phyloP scores from a whole-genome alignment of 2,888 invertebrate species.

The Fissipunctia ypsillon region DNA sequence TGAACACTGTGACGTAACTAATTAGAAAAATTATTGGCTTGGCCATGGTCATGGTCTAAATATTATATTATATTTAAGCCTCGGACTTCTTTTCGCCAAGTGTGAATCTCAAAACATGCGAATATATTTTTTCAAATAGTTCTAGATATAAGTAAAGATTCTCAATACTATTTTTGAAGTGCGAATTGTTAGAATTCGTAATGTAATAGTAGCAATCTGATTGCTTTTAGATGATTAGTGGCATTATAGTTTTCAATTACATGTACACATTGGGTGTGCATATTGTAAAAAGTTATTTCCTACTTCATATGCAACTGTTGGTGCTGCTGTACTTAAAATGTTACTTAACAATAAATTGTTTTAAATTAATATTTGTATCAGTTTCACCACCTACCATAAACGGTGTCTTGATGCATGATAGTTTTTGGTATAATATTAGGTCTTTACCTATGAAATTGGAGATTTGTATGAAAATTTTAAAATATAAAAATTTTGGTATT shows the following conservation, averaged over 20 bases:
- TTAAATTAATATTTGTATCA: background rate
- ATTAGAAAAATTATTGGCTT: too few species aligned
- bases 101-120: slow-evolving; percentile 42
- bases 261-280: background rate
- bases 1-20: background rate
- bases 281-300: background rate
- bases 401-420: background rate
- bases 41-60: background rate
- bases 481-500: too few species aligned
- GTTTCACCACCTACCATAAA: background rate
- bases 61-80: background rate
- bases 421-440: too few species aligned
- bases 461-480: too few species aligned
- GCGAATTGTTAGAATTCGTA: background rate
- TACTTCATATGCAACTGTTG: slow-evolving; percentile 18
- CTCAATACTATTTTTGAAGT: slow-evolving; percentile 18
- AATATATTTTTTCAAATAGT: slow-evolving; percentile 17
- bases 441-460: too few species aligned
- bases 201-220: background rate
- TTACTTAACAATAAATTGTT: slow-evolving; percentile 36
- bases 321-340: slow-evolving; percentile 49
- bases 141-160: slow-evolving; percentile 14
- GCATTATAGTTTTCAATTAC: background rate
- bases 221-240: background rate
- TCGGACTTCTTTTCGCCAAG: background rate